Percentiles rank a stretch among this genome's conserved stretches.
These are phyloP conservation scores for Leucophora obtusa DNA, from an alignment of 2,888 invertebrate genomes.

Conservation along the genomic window DNA sequence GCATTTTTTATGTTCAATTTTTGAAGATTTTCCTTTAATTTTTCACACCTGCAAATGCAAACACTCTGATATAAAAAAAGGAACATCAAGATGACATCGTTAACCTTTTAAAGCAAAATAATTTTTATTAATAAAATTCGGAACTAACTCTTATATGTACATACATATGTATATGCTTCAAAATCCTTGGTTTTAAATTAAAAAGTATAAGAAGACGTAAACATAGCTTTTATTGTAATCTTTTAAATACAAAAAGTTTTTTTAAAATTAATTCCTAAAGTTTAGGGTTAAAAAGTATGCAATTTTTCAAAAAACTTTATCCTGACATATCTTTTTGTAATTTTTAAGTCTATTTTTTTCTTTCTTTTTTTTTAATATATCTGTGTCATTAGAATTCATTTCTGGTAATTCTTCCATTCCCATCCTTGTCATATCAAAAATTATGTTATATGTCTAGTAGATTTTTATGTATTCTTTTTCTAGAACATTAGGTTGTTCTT, in stretches of 20 bases:
- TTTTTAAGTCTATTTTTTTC: neutral
- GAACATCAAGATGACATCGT: neutral
- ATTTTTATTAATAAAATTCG: neutral
- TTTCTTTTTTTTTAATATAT: neutral
- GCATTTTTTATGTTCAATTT: too few species aligned
- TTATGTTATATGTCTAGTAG: neutral
- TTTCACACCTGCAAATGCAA: neutral
- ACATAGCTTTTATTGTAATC: neutral
- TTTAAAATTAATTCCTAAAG: too few species aligned
- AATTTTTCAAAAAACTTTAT: too few species aligned
- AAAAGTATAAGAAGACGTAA: neutral
- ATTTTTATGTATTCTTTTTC: neutral
- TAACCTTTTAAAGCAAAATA: neutral
- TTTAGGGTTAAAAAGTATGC: too few species aligned
- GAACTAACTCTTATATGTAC: neutral
- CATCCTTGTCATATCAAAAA: neutral
- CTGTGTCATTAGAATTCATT: neutral
- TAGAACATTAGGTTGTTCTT: neutral
- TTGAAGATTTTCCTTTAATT: neutral
- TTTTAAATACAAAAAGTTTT: too few species aligned
- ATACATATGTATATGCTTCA: too few species aligned
- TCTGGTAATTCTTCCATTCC: neutral
- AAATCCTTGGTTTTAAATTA: neutral
- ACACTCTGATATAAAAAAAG: neutral
- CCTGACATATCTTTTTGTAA: neutral